These are phyloP conservation scores for Taxidea taxus DNA, from an alignment of 2,113 vertebrate genomes.

Conservation along the genomic window DNA sequence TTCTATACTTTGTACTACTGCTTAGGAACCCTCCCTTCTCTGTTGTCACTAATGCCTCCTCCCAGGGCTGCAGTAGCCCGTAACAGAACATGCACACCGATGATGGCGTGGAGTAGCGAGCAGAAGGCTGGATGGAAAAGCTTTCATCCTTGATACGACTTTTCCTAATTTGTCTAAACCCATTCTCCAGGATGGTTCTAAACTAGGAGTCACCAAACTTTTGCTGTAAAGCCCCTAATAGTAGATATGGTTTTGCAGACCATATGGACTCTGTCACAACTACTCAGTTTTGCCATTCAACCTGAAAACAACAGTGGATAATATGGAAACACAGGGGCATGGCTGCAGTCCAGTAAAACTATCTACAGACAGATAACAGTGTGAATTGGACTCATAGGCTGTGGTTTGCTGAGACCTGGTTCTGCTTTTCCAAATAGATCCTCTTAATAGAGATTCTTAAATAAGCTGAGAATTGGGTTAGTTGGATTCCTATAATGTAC, in stretches of 20 bases:
- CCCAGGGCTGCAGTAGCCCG: too few species aligned
- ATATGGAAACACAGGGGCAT: background rate
- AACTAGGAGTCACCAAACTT: background rate
- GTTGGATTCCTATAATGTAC: background rate
- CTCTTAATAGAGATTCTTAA: background rate
- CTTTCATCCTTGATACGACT: background rate
- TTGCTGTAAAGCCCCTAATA: background rate
- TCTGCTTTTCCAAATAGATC: background rate
- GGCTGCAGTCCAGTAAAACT: background rate
- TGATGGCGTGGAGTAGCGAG: background rate
- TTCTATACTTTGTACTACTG: background rate
- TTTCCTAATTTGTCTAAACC: background rate
- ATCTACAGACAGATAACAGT: background rate
- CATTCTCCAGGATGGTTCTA: background rate
- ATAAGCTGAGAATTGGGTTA: background rate
- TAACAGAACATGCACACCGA: background rate
- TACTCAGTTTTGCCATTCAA: background rate
- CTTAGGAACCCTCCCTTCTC: background rate
- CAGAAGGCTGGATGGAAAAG: background rate
- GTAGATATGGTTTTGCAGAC: background rate
- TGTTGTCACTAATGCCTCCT: background rate
- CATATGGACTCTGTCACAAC: background rate
- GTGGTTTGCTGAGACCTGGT: background rate
- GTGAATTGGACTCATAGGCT: background rate
- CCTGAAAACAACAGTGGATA: background rate